Evolutionary conservation across 37 sponge, comb jelly and placozoan genomes (phyloP), one percentile per base, ranked within the genome.

Genomic region (Tethya wilhelma): DNA sequence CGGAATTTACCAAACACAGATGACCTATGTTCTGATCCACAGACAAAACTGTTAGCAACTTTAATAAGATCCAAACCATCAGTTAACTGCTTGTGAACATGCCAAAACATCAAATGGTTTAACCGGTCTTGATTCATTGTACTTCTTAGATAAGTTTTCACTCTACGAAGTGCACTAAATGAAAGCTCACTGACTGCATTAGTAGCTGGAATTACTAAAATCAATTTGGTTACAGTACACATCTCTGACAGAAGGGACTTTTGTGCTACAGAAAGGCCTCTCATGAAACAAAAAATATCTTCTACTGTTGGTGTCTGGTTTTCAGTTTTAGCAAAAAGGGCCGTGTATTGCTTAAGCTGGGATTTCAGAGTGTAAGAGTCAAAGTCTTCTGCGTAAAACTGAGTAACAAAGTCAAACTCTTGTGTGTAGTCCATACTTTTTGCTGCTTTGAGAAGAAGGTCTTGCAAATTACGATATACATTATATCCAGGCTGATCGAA

Each of bases 121-220:
- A 87, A 44, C 28, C 84, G 62, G 45, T 62, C 31, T 77, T 87
- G 92, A 17, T 59, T 78, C 87, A 91, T 91, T 4, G 66, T 79
- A 9, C 56, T 63, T 43, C 84, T 73, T 58, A 91, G 65, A 70
- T 87, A 91, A 23, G 75, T 74, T 65, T 92, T 87, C 9, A 87
- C 53, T 37, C 83, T 43, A 39, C 83, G 59, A 2, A 86, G 78
- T 19, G 79, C 38, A 75, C 85, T 80, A 56, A 92, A 92, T 2
- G 85, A 86, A n/a, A 88, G 46, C 56, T 92, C 93, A 31, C 88
- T 87, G 19, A 67, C 60, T 19, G 85, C 85, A 67, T 92, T 92
- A 17, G 88, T 87, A 39, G 85, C 75, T 26, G 88, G 92, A 78
- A 85, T 90, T 1, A 90, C 72, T 49, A 81, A 42, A 4, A 90